Evolutionary conservation across 1,140 invertebrate species (phyloP), one percentile per base, ranked within the genome.

Genomic region (Bombyx mori): DNA sequence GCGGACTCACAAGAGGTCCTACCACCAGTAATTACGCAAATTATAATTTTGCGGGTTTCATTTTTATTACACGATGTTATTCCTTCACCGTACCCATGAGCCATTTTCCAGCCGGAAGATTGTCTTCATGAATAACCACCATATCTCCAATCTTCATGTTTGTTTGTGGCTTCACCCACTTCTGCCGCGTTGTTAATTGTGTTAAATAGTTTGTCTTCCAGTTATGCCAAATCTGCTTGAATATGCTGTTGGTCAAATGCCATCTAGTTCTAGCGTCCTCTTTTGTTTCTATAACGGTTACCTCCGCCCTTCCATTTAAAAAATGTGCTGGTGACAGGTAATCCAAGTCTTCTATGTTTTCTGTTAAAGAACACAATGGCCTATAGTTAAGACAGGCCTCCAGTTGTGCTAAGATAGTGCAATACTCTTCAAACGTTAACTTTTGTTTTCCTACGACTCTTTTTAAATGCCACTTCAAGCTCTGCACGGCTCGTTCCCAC

Each of bases 71-170:
- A 18, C 12, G 12, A 18, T 60, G 58, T 42, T 46, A 6, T 7
- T 60, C 58, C 7, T 51, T 22, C 0, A 60, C 53, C 26, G 43
- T 50, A 3, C 58, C 58, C 52, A 60, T 45, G 7, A 45, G 7
- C 44, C 44, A 45, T 45, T 52, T 52, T 26, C 59, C 54, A 7
- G 59, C 26, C 43, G 59, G 49, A 10, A 61, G 9, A 47, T 61
- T 61, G 18, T 44, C 59, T 7, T 61, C 59, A 18, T 61, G 54
- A 18, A 18, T 18, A 18, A 18, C 12, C 2, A 57, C 52, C 8
- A 62, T 18, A 18, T 18, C 12, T 18, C 12, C 12, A 18, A 18
- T 18, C 12, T 18, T 18, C 12, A 18, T 18, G 12, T 18, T 18
- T 18, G 12, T 18, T 18, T 18, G 12, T 18, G 12, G 12, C 12